Base-by-base conservation (phyloP, 2,113 vertebrate genomes). In the Marcusenius ussheri region DNA sequence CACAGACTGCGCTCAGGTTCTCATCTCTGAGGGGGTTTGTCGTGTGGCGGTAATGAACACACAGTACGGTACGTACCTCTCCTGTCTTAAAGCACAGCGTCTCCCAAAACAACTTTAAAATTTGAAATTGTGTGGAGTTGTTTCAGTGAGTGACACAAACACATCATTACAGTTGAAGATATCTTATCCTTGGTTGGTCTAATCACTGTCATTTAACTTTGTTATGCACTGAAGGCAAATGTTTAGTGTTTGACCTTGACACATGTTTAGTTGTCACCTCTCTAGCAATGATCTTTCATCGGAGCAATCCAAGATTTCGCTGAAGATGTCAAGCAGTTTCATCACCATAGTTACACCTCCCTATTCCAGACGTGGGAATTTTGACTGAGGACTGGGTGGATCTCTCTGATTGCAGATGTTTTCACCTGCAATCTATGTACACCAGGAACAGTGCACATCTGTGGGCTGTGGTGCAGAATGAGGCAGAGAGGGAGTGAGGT, bases 321-420 rank as follows among this genome's bases (percentile, higher is more conserved):
- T 62, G 80, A 70, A 84, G 88, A 91, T 89, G 89, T 80, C 88
- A 88, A 66, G 83, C 56, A 90, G 91, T 89, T 93, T 89, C 91
- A 93, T 94, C 94, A 85, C 94, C 90, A 93, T 95, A 91, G 94
- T 90, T 92, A 94, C 93, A 83, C 88, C 74, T 39, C 3, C 46
- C 83, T 39, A 47, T 49, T 83, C 62, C 50, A 66, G 89, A 87
- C 45, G n/a, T 46, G 46, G 74, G 70, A 31, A 86, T 31, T n/a
- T 49, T 86, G n/a, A 35, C 24, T 11, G 49, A 17, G 47, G 7
- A 35, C 47, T 9, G 49, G 85, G 11, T 47, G 7, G 46, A 87
- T 9, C n/a, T 35, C 6, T 51, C 13, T n/a, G 47, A 53, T 51
- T 24, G 15, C 85, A 87, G 85, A 47, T 87, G 85, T 53, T 87